Percentiles rank a stretch among this genome's conserved stretches.
Evolutionary conservation across 2,113 vertebrate species (phyloP).

Genomic region (Ibidorhyncha struthersii): DNA sequence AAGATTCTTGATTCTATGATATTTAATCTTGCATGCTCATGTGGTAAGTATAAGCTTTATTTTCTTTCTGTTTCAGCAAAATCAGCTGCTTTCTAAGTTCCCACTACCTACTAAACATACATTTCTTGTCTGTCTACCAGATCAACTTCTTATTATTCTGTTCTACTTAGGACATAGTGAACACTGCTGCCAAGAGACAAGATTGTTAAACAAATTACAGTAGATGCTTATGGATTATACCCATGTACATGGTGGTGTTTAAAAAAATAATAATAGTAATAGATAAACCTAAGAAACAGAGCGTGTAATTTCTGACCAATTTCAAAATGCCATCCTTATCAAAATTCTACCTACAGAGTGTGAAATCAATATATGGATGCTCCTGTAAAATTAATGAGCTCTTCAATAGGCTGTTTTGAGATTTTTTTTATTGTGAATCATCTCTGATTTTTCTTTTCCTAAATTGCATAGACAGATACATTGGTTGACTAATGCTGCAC

Average conservation of each 20-base stretch:
- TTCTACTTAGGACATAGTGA: background rate
- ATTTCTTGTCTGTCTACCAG: background rate
- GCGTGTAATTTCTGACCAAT: conserved; percentile 33
- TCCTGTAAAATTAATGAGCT: conserved; percentile 62
- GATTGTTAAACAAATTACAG: background rate
- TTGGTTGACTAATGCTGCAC: background rate
- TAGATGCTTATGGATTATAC: background rate
- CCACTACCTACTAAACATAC: background rate
- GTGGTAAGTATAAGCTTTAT: background rate
- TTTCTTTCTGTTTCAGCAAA: background rate
- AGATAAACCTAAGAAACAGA: background rate
- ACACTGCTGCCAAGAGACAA: background rate
- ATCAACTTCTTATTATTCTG: background rate
- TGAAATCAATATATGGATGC: conserved; percentile 63
- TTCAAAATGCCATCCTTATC: conserved; percentile 49
- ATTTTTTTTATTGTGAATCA: background rate
- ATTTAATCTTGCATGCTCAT: background rate
- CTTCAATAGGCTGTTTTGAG: conserved; percentile 28
- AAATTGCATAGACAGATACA: background rate
- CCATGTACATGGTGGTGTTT: background rate
- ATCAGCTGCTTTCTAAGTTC: background rate
- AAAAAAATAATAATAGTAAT: background rate
- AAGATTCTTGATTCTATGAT: background rate
- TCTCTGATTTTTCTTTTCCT: conserved; percentile 50
- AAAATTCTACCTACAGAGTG: background rate